Percentiles rank a stretch among this genome's conserved stretches.
Conservation (phyloP, 2,797 vertebrate species). For the Scolopax bukidnonensis region DNA sequence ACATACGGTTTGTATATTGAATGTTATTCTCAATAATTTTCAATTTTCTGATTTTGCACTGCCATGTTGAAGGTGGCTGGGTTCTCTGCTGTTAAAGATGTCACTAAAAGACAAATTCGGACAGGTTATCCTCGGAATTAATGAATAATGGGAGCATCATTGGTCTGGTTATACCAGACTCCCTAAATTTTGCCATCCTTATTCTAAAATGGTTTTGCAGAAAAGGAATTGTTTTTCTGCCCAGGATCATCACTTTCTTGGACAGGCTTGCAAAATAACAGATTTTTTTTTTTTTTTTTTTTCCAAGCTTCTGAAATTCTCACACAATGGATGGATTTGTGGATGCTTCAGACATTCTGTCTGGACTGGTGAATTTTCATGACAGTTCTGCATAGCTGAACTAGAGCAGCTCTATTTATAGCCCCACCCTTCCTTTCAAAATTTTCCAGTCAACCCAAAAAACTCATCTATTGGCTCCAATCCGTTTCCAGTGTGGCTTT, state of each 20-base stretch:
- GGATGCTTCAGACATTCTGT: slow-evolving; percentile 39
- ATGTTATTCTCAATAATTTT: neutral
- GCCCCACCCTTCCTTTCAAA: slow-evolving; percentile 60
- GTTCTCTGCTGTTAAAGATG: neutral
- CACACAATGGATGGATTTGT: slow-evolving; percentile 42
- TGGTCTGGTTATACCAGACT: neutral
- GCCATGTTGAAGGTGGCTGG: neutral
- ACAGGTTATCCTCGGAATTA: neutral
- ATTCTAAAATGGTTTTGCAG: slow-evolving; percentile 36
- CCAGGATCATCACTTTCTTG: slow-evolving; percentile 5
- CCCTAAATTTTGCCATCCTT: neutral
- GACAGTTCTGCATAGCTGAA: slow-evolving; percentile 30
- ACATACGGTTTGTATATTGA: slow-evolving; percentile 81
- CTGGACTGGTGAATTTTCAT: slow-evolving; percentile 59
- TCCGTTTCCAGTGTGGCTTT: slow-evolving; percentile 42
- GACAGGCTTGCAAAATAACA: neutral
- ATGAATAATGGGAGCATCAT: neutral
- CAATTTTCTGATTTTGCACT: neutral
- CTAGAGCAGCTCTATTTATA: slow-evolving; percentile 55
- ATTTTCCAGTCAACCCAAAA: slow-evolving; percentile 59
- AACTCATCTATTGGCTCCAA: slow-evolving; percentile 64
- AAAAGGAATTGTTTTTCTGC: neutral
- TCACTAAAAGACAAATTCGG: neutral
- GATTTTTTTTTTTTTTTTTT: neutral
- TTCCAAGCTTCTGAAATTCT: neutral